Evolutionary conservation across 2,797 vertebrate species (phyloP), one percentile per base, ranked within the genome.

Genomic region (Pterois miles): DNA sequence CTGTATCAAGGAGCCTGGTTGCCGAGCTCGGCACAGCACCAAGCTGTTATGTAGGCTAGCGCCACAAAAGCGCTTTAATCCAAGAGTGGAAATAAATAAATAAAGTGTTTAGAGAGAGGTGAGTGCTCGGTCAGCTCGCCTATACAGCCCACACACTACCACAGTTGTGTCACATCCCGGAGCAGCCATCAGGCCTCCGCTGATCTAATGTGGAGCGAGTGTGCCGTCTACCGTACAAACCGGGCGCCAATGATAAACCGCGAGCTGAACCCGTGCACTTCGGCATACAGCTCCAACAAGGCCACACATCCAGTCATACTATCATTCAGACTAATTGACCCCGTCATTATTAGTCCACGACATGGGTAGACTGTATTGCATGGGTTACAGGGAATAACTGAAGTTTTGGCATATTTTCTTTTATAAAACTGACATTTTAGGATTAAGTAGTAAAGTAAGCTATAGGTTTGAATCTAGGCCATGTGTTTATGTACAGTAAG

Each of bases 121-220:
- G 93, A 95, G 89, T 93, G 93, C 82, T 93, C 93, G 94, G 95
- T 96, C 95, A 96, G 90, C 77, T 70, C 38, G 91, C 93, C 91
- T 92, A 89, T 72, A 74, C 71, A 58, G 86, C 71, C 63, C 76
- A 58, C 84, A 71, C 87, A 63, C 69, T 27, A 71, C 84, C 82
- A 57, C 81, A 70, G 78, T 84, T 33, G 88, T 86, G 91, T 92
- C 91, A 82, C 82, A 76, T 86, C 87, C 78, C 23, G 54, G 60
- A 85, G 84, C 80, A 48, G 88, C 85, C 88, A 86, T 92, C 85
- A 88, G 65, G 71, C 53, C 71, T 63, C 48, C 5, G 62, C 65
- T 82, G 83, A 89, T 82, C 79, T 94, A 90, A 95, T 89, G 89
- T 89, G 91, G 91, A 84, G 88, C 83, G 89, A 95, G 88, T 92